A percentile compares a stretch with the other conserved stretches of the same genome.
These are phyloP conservation scores for Enteromius anoplus DNA, from an alignment of 2,797 vertebrate species.

Conservation along the genomic window DNA sequence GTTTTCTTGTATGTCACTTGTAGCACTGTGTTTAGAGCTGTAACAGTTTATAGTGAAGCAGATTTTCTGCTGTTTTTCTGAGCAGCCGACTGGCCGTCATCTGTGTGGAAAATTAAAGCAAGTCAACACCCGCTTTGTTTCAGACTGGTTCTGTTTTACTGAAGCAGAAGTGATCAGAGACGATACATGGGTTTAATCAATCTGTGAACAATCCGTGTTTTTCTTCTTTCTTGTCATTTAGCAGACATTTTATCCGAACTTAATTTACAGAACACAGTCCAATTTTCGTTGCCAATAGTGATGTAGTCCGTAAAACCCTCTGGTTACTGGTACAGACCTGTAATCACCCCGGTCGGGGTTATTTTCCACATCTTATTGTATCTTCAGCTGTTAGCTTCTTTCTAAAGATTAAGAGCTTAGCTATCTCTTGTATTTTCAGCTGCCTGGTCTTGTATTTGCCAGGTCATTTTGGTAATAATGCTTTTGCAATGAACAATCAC, in stretches of 20 bases:
- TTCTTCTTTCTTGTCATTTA: not conserved
- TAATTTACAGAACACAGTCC: not conserved
- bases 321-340: not conserved
- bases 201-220: no score
- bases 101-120: slow-evolving; percentile 20
- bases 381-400: not conserved
- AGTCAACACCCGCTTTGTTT: not conserved
- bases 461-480: not conserved
- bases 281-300: not conserved
- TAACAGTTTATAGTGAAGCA: not conserved
- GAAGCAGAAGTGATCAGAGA: not conserved
- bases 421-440: not conserved
- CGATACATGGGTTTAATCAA: not conserved
- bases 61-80: not conserved
- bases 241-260: not conserved
- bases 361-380: not conserved
- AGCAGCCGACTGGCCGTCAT: not conserved
- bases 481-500: not conserved
- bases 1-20: slow-evolving; percentile 4
- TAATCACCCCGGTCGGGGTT: not conserved
- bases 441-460: not conserved
- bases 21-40: not conserved
- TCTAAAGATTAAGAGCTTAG: slow-evolving; percentile 7
- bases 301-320: not conserved
- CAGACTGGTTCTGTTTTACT: not conserved